These are phyloP conservation scores for Asteroscopus sphinx DNA, from an alignment of 2,888 invertebrate genomes.

Conservation along the genomic window DNA sequence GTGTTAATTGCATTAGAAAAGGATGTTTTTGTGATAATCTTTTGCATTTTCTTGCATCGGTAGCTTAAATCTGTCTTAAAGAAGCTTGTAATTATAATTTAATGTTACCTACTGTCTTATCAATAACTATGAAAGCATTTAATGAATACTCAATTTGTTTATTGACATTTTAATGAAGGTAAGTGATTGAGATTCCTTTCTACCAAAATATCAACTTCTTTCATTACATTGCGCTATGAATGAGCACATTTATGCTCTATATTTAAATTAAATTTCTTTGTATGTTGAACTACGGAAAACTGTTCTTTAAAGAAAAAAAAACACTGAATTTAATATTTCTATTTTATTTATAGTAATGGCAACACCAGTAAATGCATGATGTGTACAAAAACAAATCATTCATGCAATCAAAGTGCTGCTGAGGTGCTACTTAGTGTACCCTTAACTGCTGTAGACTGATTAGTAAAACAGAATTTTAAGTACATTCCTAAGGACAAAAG, in stretches of 20 bases:
- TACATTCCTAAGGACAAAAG: constrained; percentile 28
- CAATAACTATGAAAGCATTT: constrained; percentile 1
- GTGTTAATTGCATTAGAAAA: constrained; percentile 45
- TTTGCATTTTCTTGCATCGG: constrained; percentile 21
- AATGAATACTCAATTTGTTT: constrained; percentile 4
- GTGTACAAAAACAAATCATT: too few relatives aligned
- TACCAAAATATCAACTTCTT: too few relatives aligned
- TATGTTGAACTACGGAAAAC: too few relatives aligned
- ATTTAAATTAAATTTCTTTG: too few relatives aligned
- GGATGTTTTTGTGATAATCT: constrained; percentile 2
- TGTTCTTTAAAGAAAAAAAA: too few relatives aligned
- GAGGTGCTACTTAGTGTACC: not conserved
- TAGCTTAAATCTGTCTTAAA: not conserved
- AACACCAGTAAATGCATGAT: too few relatives aligned
- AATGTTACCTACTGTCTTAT: constrained; percentile 18
- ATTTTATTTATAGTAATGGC: too few relatives aligned
- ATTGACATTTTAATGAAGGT: not conserved
- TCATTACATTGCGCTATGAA: too few relatives aligned
- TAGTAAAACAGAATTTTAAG: constrained; percentile 26
- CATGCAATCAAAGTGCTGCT: not conserved
- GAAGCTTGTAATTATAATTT: constrained; percentile 8
- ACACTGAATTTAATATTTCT: too few relatives aligned
- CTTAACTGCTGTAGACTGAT: constrained; percentile 9
- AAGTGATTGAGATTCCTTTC: constrained; percentile 14
- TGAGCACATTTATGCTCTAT: constrained; percentile 7